These are phyloP conservation scores for Melieria omissa DNA, from an alignment of 2,888 invertebrate species.

Conservation along the genomic window DNA sequence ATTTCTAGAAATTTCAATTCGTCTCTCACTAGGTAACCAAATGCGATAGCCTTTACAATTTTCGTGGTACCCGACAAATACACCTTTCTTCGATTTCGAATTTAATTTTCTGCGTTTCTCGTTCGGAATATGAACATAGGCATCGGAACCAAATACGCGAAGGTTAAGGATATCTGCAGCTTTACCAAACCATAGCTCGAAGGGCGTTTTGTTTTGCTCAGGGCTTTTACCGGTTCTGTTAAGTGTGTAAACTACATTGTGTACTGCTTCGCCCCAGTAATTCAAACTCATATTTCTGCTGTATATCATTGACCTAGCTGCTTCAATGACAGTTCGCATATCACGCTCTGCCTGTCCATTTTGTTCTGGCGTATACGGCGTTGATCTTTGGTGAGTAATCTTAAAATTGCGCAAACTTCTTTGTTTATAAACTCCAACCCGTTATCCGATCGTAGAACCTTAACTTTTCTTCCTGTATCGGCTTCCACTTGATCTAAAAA, in stretches of 20 bases:
- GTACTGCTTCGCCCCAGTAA: constrained; percentile 63
- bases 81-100: constrained; percentile 49
- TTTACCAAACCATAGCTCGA: constrained; percentile 47
- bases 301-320: constrained; percentile 49
- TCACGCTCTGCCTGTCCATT: constrained; percentile 59
- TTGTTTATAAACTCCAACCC: constrained; percentile 42
- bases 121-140: constrained; percentile 58
- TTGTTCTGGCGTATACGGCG: constrained; percentile 43
- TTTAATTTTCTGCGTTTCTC: constrained; percentile 56
- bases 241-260: constrained; percentile 55
- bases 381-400: constrained; percentile 44
- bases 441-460: constrained; percentile 48
- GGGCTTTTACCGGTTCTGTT: constrained; percentile 52
- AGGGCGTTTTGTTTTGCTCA: constrained; percentile 48
- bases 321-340: constrained; percentile 57
- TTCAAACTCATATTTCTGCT: constrained; percentile 44
- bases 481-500: constrained; percentile 45
- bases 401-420: constrained; percentile 45
- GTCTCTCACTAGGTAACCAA: constrained; percentile 33
- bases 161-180: constrained; percentile 22
- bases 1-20: constrained; percentile 37
- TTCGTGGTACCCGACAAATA: constrained; percentile 56
- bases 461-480: constrained; percentile 44
- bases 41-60: constrained; percentile 51
- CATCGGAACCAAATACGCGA: constrained; percentile 60